Conservation (phyloP, 1,140 invertebrate genomes). For the Tribolium madens region DNA sequence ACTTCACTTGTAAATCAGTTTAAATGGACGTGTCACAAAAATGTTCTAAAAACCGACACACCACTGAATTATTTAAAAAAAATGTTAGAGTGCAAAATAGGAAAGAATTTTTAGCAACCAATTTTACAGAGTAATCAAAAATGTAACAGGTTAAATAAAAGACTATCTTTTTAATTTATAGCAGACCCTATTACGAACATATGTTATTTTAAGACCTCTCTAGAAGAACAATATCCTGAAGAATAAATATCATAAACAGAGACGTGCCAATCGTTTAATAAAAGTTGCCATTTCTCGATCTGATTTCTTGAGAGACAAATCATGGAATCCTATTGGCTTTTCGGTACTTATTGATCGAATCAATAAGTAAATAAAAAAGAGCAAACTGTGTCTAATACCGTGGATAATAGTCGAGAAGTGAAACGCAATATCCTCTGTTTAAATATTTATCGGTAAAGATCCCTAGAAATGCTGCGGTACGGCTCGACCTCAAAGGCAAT, state of each 20-base stretch:
- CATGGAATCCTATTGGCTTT: background rate
- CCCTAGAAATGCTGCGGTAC: conserved; percentile 13
- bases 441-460: conserved; percentile 33
- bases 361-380: conserved; percentile 25
- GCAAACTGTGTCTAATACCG: conserved; percentile 18
- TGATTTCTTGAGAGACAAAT: conserved; percentile 1
- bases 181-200: background rate
- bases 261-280: background rate
- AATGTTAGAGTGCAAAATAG: too few relatives aligned
- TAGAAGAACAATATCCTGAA: background rate
- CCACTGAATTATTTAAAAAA: too few relatives aligned
- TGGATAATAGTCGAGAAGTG: conserved; percentile 7
- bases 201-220: background rate
- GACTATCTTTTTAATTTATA: background rate
- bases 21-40: too few relatives aligned
- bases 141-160: too few relatives aligned
- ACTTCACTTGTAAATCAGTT: too few relatives aligned
- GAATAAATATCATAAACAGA: conserved; percentile 1
- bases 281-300: background rate
- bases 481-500: conserved; percentile 1
- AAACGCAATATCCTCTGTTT: conserved; percentile 15
- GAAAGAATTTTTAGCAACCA: too few relatives aligned
- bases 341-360: conserved; percentile 14
- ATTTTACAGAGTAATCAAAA: too few relatives aligned
- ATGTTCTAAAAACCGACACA: too few relatives aligned